Conservation (phyloP, 2,888 invertebrate genomes). For the Boloria euphrosyne region DNA sequence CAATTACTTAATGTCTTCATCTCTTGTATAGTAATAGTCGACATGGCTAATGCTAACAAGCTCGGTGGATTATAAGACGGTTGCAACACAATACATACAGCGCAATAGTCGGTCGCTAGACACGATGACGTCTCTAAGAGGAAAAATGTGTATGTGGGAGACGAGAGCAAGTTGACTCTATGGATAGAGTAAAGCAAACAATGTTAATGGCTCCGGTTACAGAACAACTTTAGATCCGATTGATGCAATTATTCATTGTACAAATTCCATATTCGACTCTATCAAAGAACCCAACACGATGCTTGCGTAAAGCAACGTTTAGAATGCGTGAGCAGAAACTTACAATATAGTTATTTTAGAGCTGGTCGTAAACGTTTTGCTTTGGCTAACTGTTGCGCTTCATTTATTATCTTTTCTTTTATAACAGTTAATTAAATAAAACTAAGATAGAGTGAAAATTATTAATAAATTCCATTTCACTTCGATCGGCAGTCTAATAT, state of each 20-base stretch:
- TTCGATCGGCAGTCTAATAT: not conserved
- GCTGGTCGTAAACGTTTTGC: too few species aligned
- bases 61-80: not conserved
- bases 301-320: slow-evolving; percentile 35
- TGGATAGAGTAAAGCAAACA: slow-evolving; percentile 6
- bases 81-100: not conserved
- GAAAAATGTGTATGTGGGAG: slow-evolving; percentile 17
- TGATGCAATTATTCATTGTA: slow-evolving; percentile 38
- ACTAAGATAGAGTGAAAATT: too few species aligned
- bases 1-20: not conserved
- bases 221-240: slow-evolving; percentile 31
- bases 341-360: not conserved
- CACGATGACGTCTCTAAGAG: slow-evolving; percentile 12
- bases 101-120: slow-evolving; percentile 6
- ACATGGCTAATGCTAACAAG: not conserved
- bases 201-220: slow-evolving; percentile 15
- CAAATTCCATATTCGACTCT: slow-evolving; percentile 10
- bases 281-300: slow-evolving; percentile 29
- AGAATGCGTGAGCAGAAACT: not conserved
- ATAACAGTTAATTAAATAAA: too few species aligned
- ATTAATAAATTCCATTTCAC: not conserved
- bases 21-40: not conserved
- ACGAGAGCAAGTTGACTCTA: not conserved
- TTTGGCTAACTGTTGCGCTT: not conserved
- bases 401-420: too few species aligned